These are phyloP conservation scores for Mustela lutreola DNA, from an alignment of 2,113 vertebrate species.

Conservation along the genomic window DNA sequence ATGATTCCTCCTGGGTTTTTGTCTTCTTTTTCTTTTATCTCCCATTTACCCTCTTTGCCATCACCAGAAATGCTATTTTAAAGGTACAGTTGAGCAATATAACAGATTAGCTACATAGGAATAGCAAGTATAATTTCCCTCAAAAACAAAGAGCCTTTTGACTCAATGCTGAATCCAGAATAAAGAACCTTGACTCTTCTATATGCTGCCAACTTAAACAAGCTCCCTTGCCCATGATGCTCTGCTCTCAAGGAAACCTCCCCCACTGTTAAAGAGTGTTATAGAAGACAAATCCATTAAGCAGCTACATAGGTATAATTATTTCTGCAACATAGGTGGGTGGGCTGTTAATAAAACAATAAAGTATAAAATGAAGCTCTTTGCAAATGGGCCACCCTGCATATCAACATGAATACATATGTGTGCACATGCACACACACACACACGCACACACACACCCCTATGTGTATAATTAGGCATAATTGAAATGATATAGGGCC, in stretches of 20 bases:
- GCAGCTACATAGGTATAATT: not conserved
- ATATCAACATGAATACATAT: not conserved
- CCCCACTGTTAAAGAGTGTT: not conserved
- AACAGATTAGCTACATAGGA: not conserved
- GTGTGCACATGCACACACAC: not conserved
- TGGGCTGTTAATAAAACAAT: constrained; percentile 1
- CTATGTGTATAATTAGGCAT: constrained; percentile 45
- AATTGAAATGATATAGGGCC: constrained; percentile 44
- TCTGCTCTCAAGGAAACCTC: not conserved
- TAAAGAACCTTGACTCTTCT: not conserved
- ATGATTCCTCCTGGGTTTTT: not conserved
- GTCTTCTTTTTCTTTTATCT: not conserved
- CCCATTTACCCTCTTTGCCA: not conserved
- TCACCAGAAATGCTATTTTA: not conserved
- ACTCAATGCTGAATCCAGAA: not conserved
- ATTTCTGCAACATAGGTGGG: constrained; percentile 25
- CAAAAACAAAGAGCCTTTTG: not conserved
- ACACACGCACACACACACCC: not conserved
- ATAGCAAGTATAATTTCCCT: not conserved
- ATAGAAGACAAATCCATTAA: not conserved
- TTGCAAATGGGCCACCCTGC: not conserved
- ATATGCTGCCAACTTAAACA: not conserved
- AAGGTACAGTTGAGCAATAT: not conserved
- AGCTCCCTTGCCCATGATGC: not conserved
- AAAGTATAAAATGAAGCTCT: constrained; percentile 26